Evolutionary conservation across 2,113 vertebrate genomes (phyloP).

Genomic region (Heliornis fulica): DNA sequence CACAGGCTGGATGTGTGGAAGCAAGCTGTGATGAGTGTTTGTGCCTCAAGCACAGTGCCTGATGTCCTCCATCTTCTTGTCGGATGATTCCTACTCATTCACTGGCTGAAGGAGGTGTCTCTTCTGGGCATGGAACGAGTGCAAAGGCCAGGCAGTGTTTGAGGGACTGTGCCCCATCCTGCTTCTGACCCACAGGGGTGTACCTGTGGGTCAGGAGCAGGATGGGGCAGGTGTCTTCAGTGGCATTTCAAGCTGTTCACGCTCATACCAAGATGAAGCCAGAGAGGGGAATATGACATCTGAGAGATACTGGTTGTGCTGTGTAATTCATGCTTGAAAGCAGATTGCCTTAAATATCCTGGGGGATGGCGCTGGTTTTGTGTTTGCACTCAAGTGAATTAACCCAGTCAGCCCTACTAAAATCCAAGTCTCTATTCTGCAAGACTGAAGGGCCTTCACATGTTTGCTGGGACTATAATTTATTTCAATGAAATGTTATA

Average conservation of each 20-base stretch:
- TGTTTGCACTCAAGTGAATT: background rate
- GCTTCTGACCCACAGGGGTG: no score
- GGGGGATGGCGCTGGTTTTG: background rate
- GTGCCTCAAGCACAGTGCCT: background rate
- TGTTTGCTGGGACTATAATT: background rate
- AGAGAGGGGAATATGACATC: background rate
- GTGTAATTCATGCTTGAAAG: background rate
- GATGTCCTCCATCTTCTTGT: background rate
- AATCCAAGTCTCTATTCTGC: background rate
- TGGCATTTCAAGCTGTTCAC: background rate
- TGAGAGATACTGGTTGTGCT: background rate
- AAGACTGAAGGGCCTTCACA: background rate
- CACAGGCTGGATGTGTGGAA: background rate
- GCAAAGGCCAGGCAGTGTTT: background rate
- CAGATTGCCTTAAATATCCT: background rate
- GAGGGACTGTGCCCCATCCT: rapidly evolving
- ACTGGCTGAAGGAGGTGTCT: background rate
- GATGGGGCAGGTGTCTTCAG: rapidly evolving
- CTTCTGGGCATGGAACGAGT: background rate
- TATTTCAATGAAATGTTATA: background rate
- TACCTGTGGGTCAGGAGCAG: rapidly evolving
- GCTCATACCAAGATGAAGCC: background rate
- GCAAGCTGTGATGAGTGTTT: background rate
- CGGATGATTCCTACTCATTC: background rate
- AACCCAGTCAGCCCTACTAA: background rate